Base-by-base conservation (phyloP, 2,113 vertebrate species). In the Notarius quadriscutis region DNA sequence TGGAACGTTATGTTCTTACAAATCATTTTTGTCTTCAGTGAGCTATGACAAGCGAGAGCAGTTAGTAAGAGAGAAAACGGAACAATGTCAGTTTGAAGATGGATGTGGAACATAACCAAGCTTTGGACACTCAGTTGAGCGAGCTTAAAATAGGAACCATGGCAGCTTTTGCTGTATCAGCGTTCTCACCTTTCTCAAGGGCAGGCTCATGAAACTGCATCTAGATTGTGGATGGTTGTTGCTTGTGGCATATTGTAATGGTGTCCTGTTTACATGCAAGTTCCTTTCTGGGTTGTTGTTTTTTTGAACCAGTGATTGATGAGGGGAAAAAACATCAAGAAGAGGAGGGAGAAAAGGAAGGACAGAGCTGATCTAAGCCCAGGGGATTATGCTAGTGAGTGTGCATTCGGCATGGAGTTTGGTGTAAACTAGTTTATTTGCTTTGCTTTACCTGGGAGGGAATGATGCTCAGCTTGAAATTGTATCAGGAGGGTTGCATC, bases 241-340 rank as follows among this genome's bases (percentile, higher is more conserved):
- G 50, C 71, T 84, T 81, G 58, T 63, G 83, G 78, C 55, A 79
- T 55, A 60, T 82, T 83, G 81, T 62, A 57, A 71, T 88, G 9
- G n/a, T 72, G 67, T 87, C 75, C 81, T 88, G 67, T 78, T 63
- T 85, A 41, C 63, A n/a, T 48, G 62, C 67, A 75, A 69, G 83
- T 69, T 86, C 72, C 51, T 88, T 72, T 90, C 48, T 55, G 65
- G 50, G 84, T 78, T 83, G n/a, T 41, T 58, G 85, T 78, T 83
- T 41, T 41, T 87, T 72, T 83, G 1, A 89, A 74, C 88, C 85
- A 87, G 74, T 89, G 74, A 83, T 57, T 89, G 85, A 87, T 83
- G 41, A 67, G 30, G 12, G 65, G 55, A 74, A 53, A 72, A 87
- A 87, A 81, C 57, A 71, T 14, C 15, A 22, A 78, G 60, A 69